A percentile compares a stretch with the other conserved stretches of the same genome.
Conservation (phyloP, 2,888 invertebrate species). For the Ernsta delagoae region DNA sequence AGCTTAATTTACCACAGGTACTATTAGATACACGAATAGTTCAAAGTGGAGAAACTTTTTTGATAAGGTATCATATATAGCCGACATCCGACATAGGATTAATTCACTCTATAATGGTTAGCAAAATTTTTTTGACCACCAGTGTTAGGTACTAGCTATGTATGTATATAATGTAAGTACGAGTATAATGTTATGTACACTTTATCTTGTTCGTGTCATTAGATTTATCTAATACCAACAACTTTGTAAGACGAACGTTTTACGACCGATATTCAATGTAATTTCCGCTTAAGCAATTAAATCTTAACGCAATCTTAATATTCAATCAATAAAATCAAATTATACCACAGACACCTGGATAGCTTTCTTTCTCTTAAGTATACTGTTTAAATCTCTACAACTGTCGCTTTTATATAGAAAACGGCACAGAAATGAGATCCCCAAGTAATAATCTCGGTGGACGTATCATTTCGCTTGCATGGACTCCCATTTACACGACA, state of each 20-base stretch:
- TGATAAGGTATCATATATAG: no score
- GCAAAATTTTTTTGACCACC: no score
- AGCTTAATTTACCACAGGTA: no score
- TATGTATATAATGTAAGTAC: no score
- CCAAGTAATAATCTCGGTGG: neutral
- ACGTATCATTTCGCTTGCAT: constrained; percentile 11
- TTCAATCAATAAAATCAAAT: constrained; percentile 1
- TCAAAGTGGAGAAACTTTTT: no score
- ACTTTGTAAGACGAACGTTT: neutral
- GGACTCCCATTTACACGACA: constrained; percentile 13
- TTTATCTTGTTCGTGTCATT: no score
- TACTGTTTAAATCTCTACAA: neutral
- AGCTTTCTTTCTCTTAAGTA: neutral
- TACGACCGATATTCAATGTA: neutral
- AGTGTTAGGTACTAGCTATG: no score
- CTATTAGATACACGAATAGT: no score
- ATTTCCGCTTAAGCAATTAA: constrained; percentile 2
- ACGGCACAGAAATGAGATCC: neutral
- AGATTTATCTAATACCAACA: no score
- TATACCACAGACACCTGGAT: neutral
- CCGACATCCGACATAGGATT: no score
- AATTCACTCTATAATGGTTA: no score
- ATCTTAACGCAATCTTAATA: constrained; percentile 1
- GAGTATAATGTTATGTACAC: no score
- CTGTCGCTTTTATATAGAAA: neutral